phyloP scores from a whole-genome alignment of 2,888 invertebrate genomes.

The Oscheius sp. region DNA sequence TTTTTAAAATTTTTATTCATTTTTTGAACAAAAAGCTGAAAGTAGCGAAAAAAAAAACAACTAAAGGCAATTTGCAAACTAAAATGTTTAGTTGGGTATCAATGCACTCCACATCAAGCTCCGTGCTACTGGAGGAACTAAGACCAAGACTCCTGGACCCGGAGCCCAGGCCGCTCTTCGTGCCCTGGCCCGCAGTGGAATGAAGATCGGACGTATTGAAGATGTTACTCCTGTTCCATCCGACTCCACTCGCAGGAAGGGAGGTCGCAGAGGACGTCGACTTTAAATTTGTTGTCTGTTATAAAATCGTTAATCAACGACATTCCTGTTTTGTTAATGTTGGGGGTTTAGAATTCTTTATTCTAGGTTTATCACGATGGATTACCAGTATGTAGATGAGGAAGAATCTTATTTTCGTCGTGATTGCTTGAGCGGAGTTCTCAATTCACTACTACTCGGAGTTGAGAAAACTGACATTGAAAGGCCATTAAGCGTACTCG shows the following conservation, averaged over 20 bases:
- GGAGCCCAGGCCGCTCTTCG: slow-evolving; percentile 95
- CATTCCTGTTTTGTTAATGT: not conserved
- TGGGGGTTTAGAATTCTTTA: not conserved
- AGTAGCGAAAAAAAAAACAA: not conserved
- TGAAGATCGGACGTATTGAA: slow-evolving; percentile 97
- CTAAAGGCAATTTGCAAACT: not conserved
- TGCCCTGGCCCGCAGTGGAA: slow-evolving; percentile 95
- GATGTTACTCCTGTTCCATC: slow-evolving; percentile 99
- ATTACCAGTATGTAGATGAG: not conserved
- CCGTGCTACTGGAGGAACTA: slow-evolving; percentile 89
- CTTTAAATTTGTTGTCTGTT: slow-evolving; percentile 77
- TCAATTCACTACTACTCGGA: slow-evolving; percentile 19
- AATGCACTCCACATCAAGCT: slow-evolving; percentile 97
- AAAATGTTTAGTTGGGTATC: slow-evolving; percentile 78
- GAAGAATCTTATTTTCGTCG: not conserved
- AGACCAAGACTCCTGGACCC: slow-evolving; percentile 77
- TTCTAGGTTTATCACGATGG: not conserved
- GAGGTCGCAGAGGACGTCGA: slow-evolving; percentile 98
- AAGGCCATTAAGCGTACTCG: slow-evolving; percentile 54
- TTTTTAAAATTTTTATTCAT: not conserved
- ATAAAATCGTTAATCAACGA: slow-evolving; percentile 36
- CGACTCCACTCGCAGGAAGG: slow-evolving; percentile 98
- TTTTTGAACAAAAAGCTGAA: too few relatives aligned
- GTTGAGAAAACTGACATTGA: slow-evolving; percentile 21
- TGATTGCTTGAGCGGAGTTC: not conserved